Percentiles rank a stretch among this genome's conserved stretches.
phyloP scores from a whole-genome alignment of 2,797 vertebrate genomes.

The Schizothorax lantsangensis region DNA sequence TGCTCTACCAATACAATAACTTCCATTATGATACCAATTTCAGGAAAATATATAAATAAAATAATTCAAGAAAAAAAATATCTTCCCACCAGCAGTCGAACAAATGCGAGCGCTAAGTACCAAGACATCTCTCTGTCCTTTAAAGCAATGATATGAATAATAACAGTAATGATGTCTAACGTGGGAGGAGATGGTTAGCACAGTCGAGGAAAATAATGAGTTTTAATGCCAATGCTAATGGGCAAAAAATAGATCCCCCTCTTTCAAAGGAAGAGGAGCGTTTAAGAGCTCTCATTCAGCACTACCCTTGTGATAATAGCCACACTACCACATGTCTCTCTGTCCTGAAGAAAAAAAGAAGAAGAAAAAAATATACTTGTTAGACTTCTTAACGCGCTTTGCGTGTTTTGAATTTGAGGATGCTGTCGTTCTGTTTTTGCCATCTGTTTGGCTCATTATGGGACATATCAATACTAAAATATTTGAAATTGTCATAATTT shows the following conservation, averaged over 20 bases:
- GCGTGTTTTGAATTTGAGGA: constrained; percentile 41
- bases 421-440: constrained; percentile 42
- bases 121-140: constrained; percentile 69
- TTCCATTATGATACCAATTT: constrained; percentile 58
- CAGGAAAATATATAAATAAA: constrained; percentile 50
- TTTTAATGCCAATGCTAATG: constrained; percentile 77
- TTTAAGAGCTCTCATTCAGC: constrained; percentile 72
- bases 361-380: constrained; percentile 38
- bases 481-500: constrained; percentile 52
- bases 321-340: constrained; percentile 50
- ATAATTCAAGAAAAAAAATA: constrained; percentile 40
- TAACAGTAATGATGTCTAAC: constrained; percentile 71
- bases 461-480: constrained; percentile 45
- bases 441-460: constrained; percentile 56
- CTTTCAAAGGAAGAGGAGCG: constrained; percentile 65
- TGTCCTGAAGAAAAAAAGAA: constrained; percentile 39
- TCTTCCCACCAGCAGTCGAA: constrained; percentile 62
- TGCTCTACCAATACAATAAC: constrained; percentile 35
- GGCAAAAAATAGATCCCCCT: constrained; percentile 71
- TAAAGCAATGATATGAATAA: constrained; percentile 74
- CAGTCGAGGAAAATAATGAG: constrained; percentile 74
- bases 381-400: constrained; percentile 47
- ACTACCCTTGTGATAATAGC: constrained; percentile 52
- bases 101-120: constrained; percentile 61
- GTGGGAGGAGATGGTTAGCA: constrained; percentile 68